Percentiles rank a stretch among this genome's conserved stretches.
Conservation (phyloP, 2,797 vertebrate species). For the Mormyrops boulengeri region DNA sequence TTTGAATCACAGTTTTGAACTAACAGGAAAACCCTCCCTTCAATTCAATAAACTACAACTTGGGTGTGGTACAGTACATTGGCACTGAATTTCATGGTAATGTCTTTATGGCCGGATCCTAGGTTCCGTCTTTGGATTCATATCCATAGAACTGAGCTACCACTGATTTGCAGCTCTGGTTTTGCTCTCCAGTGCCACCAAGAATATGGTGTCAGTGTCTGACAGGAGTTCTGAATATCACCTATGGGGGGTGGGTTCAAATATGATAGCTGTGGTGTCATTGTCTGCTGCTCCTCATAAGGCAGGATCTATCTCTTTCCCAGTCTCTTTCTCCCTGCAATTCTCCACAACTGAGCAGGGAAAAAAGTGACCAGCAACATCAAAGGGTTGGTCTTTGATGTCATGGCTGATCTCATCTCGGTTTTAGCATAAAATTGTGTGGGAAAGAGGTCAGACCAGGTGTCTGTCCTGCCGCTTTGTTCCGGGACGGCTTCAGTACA, state of each 20-base stretch:
- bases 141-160: not conserved
- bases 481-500: not conserved
- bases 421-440: not conserved
- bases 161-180: not conserved
- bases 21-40: not conserved
- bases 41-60: not conserved
- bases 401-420: not conserved
- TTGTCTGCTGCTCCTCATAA: not conserved
- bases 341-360: not conserved
- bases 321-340: not conserved
- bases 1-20: not conserved
- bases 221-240: not conserved
- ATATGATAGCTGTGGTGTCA: not conserved
- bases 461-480: not conserved
- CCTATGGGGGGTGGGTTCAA: not conserved
- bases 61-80: not conserved
- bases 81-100: not conserved
- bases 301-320: not conserved
- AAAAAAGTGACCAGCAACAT: not conserved
- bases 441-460: not conserved
- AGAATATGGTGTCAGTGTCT: not conserved
- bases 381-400: not conserved
- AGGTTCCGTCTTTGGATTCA: not conserved
- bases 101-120: not conserved
- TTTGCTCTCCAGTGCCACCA: not conserved